These are phyloP conservation scores for Zootermopsis nevadensis DNA, from an alignment of 2,888 invertebrate species.

Conservation along the genomic window DNA sequence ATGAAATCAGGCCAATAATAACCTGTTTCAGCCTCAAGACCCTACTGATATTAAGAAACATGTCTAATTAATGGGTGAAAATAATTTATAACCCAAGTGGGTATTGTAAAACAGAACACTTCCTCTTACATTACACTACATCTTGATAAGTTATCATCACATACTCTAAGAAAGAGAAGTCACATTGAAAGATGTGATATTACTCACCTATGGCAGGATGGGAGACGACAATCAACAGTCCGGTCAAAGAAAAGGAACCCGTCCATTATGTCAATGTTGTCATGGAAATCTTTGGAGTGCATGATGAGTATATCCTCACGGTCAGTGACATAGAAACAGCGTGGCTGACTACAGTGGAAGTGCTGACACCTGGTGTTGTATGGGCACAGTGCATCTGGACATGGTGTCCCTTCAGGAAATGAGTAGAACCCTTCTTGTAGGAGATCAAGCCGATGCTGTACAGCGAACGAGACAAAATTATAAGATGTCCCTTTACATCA, in stretches of 20 bases:
- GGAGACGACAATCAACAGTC: conserved; percentile 76
- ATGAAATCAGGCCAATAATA: too few relatives aligned
- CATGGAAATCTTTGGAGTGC: conserved; percentile 89
- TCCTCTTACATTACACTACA: too few relatives aligned
- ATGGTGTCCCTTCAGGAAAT: conserved; percentile 64
- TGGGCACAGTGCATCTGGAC: conserved; percentile 81
- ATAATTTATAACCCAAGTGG: too few relatives aligned
- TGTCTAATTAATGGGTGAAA: too few relatives aligned
- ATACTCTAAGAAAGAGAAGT: background rate
- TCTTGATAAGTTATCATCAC: too few relatives aligned
- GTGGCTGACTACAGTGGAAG: conserved; percentile 85
- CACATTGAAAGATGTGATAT: background rate
- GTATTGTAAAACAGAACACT: too few relatives aligned
- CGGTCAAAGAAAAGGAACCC: conserved; percentile 88
- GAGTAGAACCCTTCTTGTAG: conserved; percentile 60
- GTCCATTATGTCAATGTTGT: conserved; percentile 82
- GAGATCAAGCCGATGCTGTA: conserved; percentile 52
- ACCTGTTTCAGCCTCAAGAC: too few relatives aligned
- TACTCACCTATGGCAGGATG: conserved; percentile 69
- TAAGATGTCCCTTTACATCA: too few relatives aligned
- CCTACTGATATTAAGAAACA: too few relatives aligned
- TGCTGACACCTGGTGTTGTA: conserved; percentile 76
- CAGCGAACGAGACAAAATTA: background rate
- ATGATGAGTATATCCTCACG: conserved; percentile 80
- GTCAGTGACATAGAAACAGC: conserved; percentile 87